Conservation (phyloP, 2,888 invertebrate species). For the Margaritifera margaritifera region DNA sequence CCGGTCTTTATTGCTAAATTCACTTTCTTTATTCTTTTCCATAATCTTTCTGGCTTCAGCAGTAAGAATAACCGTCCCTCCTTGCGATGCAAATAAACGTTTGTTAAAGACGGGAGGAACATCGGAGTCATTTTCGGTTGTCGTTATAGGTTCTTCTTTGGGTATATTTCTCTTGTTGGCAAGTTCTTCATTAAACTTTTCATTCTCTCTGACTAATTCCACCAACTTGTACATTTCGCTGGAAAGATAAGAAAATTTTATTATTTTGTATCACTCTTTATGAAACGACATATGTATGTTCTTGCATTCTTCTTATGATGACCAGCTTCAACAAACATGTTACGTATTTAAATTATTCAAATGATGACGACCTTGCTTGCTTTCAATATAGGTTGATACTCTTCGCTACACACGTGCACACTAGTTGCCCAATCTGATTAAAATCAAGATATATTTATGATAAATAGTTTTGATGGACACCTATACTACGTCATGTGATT, state of each 20-base stretch:
- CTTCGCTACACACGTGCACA: too few species aligned
- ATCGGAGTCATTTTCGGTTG: constrained; percentile 42
- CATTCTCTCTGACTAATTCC: constrained; percentile 41
- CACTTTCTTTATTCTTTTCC: constrained; percentile 39
- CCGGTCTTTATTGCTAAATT: constrained; percentile 24
- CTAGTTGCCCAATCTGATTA: too few species aligned
- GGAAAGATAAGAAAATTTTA: constrained; percentile 10
- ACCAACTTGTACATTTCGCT: constrained; percentile 52
- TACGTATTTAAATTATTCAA: too few species aligned
- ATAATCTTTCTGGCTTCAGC: constrained; percentile 53
- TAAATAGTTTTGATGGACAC: too few species aligned
- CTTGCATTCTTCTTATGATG: too few species aligned
- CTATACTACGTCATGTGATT: too few species aligned
- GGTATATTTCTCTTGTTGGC: constrained; percentile 28
- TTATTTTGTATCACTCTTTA: too few species aligned
- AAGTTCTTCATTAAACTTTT: constrained; percentile 44
- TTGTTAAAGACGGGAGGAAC: constrained; percentile 61
- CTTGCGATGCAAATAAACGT: constrained; percentile 55
- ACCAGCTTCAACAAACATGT: too few species aligned
- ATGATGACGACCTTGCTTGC: too few species aligned
- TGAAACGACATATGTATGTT: too few species aligned
- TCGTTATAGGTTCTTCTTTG: constrained; percentile 15
- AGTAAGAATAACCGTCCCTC: constrained; percentile 54
- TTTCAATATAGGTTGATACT: too few species aligned
- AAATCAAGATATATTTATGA: too few species aligned